These are phyloP conservation scores for Mola mola DNA, from an alignment of 2,113 vertebrate species.

Conservation along the genomic window DNA sequence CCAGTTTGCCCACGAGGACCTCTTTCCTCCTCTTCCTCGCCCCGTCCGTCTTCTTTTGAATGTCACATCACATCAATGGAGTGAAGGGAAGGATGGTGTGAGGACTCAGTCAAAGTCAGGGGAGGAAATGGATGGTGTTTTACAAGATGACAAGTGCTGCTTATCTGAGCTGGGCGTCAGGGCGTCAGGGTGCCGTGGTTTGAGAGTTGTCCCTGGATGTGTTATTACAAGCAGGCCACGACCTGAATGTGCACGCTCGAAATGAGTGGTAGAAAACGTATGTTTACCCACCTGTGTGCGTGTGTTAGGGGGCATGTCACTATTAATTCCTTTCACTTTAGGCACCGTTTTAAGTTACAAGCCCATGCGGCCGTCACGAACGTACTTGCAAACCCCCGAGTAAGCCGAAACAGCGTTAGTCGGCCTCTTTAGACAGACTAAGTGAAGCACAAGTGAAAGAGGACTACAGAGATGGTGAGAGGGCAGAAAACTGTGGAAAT, in stretches of 20 bases:
- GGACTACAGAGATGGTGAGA: neutral
- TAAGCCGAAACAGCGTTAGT: slow-evolving; percentile 38
- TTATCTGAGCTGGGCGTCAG: slow-evolving; percentile 27
- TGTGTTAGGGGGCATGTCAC: slow-evolving; percentile 43
- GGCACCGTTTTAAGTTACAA: slow-evolving; percentile 63
- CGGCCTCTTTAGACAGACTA: slow-evolving; percentile 14
- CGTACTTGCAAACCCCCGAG: slow-evolving; percentile 45
- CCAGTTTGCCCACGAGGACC: slow-evolving; percentile 27
- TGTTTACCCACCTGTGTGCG: slow-evolving; percentile 18
- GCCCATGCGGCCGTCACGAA: slow-evolving; percentile 53
- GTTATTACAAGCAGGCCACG: slow-evolving; percentile 31
- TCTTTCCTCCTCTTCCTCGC: slow-evolving; percentile 20
- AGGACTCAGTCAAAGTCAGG: slow-evolving; percentile 47
- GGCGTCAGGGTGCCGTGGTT: slow-evolving; percentile 24
- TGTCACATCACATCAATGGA: slow-evolving; percentile 29
- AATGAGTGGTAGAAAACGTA: slow-evolving; percentile 14
- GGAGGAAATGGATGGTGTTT: slow-evolving; percentile 40
- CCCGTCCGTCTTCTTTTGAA: slow-evolving; percentile 71
- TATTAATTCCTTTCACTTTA: slow-evolving; percentile 61
- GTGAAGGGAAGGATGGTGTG: slow-evolving; percentile 23
- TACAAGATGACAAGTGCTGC: slow-evolving; percentile 46
- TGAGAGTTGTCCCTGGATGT: slow-evolving; percentile 29
- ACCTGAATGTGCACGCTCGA: slow-evolving; percentile 31
- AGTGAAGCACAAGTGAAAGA: slow-evolving; percentile 1
- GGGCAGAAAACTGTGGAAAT: neutral